Evolutionary conservation across 2,113 vertebrate genomes (phyloP).

Genomic region (Corythaeola cristata): DNA sequence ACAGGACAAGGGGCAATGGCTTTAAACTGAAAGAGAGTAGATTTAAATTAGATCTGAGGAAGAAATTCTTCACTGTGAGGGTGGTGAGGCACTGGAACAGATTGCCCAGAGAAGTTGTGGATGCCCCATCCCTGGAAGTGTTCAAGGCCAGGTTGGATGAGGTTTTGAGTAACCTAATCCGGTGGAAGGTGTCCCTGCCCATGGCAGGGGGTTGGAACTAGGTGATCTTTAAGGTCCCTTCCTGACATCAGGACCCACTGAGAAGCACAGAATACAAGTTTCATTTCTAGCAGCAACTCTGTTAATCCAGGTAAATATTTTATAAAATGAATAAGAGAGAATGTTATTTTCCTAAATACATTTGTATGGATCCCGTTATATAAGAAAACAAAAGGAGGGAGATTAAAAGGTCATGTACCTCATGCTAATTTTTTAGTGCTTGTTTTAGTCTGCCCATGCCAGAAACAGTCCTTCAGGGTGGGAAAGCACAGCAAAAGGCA

Average conservation of each 20-base stretch:
- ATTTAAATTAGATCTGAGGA: too few species aligned
- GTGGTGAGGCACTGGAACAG: too few species aligned
- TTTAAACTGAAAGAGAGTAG: too few species aligned
- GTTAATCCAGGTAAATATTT: not conserved
- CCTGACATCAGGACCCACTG: not conserved
- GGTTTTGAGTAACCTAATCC: too few species aligned
- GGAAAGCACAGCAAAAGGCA: slow-evolving; percentile 36
- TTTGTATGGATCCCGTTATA: not conserved
- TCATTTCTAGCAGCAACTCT: not conserved
- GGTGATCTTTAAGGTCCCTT: too few species aligned
- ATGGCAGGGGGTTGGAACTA: too few species aligned
- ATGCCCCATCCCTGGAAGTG: too few species aligned
- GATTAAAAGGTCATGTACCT: not conserved
- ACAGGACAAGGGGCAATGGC: too few species aligned
- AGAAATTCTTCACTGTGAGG: too few species aligned
- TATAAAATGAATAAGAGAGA: not conserved
- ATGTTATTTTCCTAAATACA: not conserved
- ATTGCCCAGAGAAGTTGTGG: too few species aligned
- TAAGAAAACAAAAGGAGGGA: not conserved
- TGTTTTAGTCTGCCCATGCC: not conserved
- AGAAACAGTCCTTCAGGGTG: not conserved
- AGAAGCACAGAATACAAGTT: not conserved
- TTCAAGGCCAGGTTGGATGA: too few species aligned
- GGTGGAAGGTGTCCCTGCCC: too few species aligned
- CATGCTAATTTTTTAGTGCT: not conserved